Percentiles rank a stretch among this genome's conserved stretches.
Evolutionary conservation across 1,140 invertebrate species (phyloP).

Genomic region (Antheraea mylitta): DNA sequence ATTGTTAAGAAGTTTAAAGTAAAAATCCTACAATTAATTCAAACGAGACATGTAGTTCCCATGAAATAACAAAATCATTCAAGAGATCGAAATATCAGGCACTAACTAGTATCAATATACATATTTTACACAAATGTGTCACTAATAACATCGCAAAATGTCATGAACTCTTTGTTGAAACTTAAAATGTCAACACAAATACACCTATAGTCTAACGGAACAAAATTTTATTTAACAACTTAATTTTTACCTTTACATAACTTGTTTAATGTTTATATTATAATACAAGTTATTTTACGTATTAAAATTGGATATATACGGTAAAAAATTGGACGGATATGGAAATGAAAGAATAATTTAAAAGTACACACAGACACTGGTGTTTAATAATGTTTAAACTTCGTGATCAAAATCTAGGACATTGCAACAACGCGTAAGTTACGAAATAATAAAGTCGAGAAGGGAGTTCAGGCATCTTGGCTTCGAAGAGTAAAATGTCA

Average conservation of each 20-base stretch:
- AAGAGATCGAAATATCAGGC: too few relatives aligned
- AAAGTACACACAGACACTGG: background rate
- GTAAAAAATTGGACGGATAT: background rate
- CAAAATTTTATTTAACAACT: background rate
- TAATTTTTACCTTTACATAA: slow-evolving; percentile 4
- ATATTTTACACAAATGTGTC: background rate
- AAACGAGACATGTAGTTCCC: too few relatives aligned
- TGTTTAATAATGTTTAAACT: slow-evolving; percentile 4
- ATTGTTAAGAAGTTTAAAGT: too few relatives aligned
- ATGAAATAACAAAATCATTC: too few relatives aligned
- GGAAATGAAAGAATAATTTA: background rate
- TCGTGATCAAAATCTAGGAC: slow-evolving; percentile 26
- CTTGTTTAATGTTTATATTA: slow-evolving; percentile 7
- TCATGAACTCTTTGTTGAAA: slow-evolving; percentile 1
- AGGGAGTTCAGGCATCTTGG: slow-evolving; percentile 41
- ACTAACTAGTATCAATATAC: too few relatives aligned
- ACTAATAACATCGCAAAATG: background rate
- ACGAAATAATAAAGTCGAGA: slow-evolving; percentile 36
- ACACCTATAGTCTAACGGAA: background rate
- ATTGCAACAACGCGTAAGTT: slow-evolving; percentile 30
- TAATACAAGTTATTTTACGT: slow-evolving; percentile 8
- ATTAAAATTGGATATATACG: too few relatives aligned
- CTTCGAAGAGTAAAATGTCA: slow-evolving; percentile 53
- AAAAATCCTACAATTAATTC: too few relatives aligned
- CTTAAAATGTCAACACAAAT: slow-evolving; percentile 6